Conservation (phyloP, 2,888 invertebrate genomes). For the Oegoconia quadripuncta region DNA sequence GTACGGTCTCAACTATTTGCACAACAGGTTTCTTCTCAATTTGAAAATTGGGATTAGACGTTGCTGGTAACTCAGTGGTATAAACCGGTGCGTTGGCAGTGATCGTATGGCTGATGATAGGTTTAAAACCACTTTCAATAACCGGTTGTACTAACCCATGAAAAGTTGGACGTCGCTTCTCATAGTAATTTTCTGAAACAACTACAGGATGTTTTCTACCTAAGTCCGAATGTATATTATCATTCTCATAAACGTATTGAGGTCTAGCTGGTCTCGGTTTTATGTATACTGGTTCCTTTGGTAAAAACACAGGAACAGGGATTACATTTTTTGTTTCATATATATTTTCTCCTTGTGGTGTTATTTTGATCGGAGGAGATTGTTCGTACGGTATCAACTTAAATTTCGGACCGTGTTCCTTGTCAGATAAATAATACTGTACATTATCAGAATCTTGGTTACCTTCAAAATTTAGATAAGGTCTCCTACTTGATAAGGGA, state of each 20-base stretch:
- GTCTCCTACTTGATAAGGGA: constrained; percentile 47
- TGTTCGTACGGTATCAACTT: constrained; percentile 74
- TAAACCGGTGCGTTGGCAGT: constrained; percentile 40
- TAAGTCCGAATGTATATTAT: constrained; percentile 34
- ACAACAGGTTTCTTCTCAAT: constrained; percentile 34
- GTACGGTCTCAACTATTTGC: constrained; percentile 29
- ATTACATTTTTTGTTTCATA: constrained; percentile 44
- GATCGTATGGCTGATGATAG: constrained; percentile 41
- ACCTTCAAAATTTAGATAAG: constrained; percentile 47
- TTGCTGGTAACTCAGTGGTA: constrained; percentile 31
- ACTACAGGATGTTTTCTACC: constrained; percentile 46
- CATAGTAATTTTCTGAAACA: constrained; percentile 63
- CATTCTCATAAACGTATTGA: constrained; percentile 44
- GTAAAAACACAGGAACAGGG: constrained; percentile 37
- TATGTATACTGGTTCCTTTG: constrained; percentile 50
- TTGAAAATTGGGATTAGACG: constrained; percentile 27
- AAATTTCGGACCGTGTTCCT: constrained; percentile 55
- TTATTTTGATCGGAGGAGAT: constrained; percentile 59
- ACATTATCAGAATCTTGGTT: constrained; percentile 46
- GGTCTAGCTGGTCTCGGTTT: constrained; percentile 53
- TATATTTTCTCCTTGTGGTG: constrained; percentile 28
- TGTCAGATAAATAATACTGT: constrained; percentile 60
- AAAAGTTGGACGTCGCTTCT: constrained; percentile 43
- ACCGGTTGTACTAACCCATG: constrained; percentile 49
- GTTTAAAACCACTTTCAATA: constrained; percentile 61